A percentile compares a stretch with the other conserved stretches of the same genome.
phyloP scores from a whole-genome alignment of 2,113 vertebrate genomes.

The Odontophorus gujanensis region DNA sequence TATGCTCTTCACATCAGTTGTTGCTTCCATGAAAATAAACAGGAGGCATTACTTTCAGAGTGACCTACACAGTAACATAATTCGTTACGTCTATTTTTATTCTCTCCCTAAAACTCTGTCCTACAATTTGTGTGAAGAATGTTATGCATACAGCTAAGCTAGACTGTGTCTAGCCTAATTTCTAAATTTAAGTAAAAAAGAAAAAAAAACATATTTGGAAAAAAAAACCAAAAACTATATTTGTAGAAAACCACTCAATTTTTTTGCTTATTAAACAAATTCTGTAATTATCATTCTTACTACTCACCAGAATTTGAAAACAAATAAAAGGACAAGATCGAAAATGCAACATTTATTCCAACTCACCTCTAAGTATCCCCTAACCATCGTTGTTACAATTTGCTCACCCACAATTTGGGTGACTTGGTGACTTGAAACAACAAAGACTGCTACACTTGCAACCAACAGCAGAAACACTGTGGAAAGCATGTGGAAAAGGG shows the following conservation, averaged over 20 bases:
- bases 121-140: not conserved
- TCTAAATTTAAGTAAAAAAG: not conserved
- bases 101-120: not conserved
- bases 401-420: not conserved
- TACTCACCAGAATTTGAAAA: conserved; percentile 2
- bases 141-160: not conserved
- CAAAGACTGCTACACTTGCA: not conserved
- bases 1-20: no score
- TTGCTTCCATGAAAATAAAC: no score
- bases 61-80: not conserved
- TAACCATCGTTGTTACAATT: not conserved
- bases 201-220: no score
- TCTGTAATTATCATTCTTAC: not conserved
- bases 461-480: not conserved
- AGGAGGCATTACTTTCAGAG: no score
- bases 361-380: not conserved
- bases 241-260: not conserved
- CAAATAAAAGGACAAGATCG: not conserved
- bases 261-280: conserved; percentile 2
- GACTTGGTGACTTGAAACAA: not conserved
- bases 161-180: not conserved
- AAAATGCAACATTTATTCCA: not conserved
- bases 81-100: not conserved
- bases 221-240: no score
- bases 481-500: not conserved